A percentile compares a stretch with the other conserved stretches of the same genome.
Conservation (phyloP, 2,888 invertebrate species). For the Anoncus sp. region DNA sequence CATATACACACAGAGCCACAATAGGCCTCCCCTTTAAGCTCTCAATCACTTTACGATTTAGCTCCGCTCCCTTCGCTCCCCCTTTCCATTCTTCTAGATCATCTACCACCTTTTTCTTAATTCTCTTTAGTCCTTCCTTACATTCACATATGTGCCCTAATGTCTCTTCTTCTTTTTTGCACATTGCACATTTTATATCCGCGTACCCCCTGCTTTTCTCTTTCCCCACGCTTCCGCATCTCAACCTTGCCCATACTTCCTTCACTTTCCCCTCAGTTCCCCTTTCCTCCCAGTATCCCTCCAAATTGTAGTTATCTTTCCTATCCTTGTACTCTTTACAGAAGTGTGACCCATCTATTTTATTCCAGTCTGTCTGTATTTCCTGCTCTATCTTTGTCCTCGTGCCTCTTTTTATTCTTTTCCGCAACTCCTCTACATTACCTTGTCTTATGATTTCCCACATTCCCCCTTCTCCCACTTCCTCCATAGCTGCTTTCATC, state of each 20-base stretch:
- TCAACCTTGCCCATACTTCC: slow-evolving; percentile 45
- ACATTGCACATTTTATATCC: slow-evolving; percentile 27
- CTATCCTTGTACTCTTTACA: slow-evolving; percentile 38
- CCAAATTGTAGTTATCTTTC: neutral
- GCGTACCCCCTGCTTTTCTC: slow-evolving; percentile 10
- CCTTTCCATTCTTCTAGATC: too few relatives aligned
- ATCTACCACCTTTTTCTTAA: slow-evolving; percentile 1
- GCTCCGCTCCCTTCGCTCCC: too few relatives aligned
- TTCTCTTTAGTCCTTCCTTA: neutral
- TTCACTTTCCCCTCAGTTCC: slow-evolving; percentile 23
- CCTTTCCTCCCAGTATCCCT: slow-evolving; percentile 36
- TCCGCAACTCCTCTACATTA: neutral
- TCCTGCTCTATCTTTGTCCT: slow-evolving; percentile 37
- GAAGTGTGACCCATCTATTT: slow-evolving; percentile 16
- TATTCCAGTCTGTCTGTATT: slow-evolving; percentile 22
- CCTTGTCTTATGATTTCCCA: slow-evolving; percentile 2
- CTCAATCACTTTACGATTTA: too few relatives aligned
- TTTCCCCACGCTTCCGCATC: slow-evolving; percentile 41
- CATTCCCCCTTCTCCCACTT: slow-evolving; percentile 18
- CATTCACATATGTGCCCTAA: slow-evolving; percentile 38
- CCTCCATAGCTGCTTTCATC: slow-evolving; percentile 14
- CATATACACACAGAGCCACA: too few relatives aligned
- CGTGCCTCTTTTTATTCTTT: neutral
- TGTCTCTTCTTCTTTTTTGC: slow-evolving; percentile 12
- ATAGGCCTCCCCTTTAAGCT: too few relatives aligned